Evolutionary conservation across 2,888 invertebrate species (phyloP).

Genomic region (Zaprionus obscuricornis): DNA sequence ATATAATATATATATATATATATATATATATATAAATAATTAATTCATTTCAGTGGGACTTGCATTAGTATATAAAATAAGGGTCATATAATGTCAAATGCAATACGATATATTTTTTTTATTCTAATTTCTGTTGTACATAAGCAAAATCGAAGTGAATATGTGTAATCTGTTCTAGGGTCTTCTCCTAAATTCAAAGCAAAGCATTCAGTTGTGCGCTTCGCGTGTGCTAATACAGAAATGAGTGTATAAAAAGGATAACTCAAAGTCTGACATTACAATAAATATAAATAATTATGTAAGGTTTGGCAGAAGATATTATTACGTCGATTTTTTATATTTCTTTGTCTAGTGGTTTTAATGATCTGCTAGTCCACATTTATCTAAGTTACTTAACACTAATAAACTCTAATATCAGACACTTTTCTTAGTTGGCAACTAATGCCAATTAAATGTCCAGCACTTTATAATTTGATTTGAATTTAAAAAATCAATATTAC

Average conservation of each 20-base stretch:
- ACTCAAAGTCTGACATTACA: too few species aligned
- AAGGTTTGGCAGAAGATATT: not conserved
- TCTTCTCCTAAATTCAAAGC: slow-evolving; percentile 1
- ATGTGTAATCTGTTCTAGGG: slow-evolving; percentile 3
- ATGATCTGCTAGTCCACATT: too few species aligned
- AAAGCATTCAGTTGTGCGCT: slow-evolving; percentile 31
- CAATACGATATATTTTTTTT: too few species aligned
- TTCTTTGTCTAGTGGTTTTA: too few species aligned
- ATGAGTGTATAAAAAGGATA: too few species aligned
- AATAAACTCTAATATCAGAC: too few species aligned
- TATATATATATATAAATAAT: slow-evolving; percentile 13
- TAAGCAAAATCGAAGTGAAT: slow-evolving; percentile 35
- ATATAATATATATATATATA: too few species aligned
- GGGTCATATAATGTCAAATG: too few species aligned
- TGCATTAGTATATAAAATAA: too few species aligned
- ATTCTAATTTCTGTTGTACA: too few species aligned
- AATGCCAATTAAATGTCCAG: slow-evolving; percentile 21
- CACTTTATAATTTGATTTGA: slow-evolving; percentile 46
- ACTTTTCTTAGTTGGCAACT: slow-evolving; percentile 4
- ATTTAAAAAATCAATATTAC: slow-evolving; percentile 67
- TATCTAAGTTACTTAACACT: too few species aligned
- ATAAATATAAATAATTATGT: slow-evolving; percentile 3
- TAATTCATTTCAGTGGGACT: too few species aligned
- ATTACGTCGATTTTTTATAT: not conserved
- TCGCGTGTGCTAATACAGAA: slow-evolving; percentile 21